These are phyloP conservation scores for Atopsyche davidsoni DNA, from an alignment of 1,140 invertebrate species.

Conservation along the genomic window DNA sequence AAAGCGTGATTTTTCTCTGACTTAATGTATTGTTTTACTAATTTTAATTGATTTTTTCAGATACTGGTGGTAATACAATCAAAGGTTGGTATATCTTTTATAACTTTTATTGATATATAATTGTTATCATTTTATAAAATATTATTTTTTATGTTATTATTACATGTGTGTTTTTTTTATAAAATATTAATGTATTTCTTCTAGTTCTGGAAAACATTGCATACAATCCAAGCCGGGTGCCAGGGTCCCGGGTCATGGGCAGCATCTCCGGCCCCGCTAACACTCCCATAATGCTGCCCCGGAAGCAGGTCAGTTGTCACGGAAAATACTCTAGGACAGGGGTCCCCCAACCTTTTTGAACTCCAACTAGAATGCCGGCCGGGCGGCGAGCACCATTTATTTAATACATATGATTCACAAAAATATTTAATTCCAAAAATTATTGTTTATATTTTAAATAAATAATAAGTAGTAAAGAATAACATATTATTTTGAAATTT, in stretches of 20 bases:
- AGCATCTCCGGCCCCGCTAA: constrained; percentile 9
- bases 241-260: constrained; percentile 10
- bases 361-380: no score
- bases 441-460: neutral
- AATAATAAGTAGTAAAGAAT: neutral
- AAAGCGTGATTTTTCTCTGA: neutral
- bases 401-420: no score
- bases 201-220: constrained; percentile 27
- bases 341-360: no score
- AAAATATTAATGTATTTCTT: no score
- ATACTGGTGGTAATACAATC: neutral
- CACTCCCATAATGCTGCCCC: constrained; percentile 18
- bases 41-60: neutral
- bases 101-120: no score
- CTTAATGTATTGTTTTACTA: neutral
- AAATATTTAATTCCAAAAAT: neutral
- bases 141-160: no score
- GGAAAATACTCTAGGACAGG: neutral
- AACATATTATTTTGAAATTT: no score
- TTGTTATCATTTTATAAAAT: no score
- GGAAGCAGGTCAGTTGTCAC: neutral
- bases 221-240: constrained; percentile 15
- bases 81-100: no score
- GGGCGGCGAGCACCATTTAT: no score
- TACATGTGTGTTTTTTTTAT: no score